phyloP scores from a whole-genome alignment of 2,888 invertebrate species.

The Phorcus lineatus region DNA sequence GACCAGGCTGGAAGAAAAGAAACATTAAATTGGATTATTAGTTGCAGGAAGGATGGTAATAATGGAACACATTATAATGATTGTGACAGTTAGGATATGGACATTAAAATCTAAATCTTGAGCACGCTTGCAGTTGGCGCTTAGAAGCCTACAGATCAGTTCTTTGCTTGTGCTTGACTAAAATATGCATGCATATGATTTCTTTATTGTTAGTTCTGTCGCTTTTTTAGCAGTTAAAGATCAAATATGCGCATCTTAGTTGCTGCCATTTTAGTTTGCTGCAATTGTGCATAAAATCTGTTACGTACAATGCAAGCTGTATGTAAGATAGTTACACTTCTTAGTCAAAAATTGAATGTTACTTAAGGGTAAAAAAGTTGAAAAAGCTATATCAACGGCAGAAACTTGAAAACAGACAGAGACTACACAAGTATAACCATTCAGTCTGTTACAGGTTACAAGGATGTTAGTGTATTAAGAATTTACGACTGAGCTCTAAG shows the following conservation, averaged over 20 bases:
- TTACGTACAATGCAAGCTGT: neutral
- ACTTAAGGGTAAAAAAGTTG: neutral
- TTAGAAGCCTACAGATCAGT: neutral
- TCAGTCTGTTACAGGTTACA: conserved; percentile 4
- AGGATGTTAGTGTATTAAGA: too few relatives aligned
- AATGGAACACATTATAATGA: conserved; percentile 11
- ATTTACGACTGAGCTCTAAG: neutral
- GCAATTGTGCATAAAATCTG: neutral
- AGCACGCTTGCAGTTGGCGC: conserved; percentile 28
- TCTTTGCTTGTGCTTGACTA: neutral
- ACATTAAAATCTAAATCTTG: neutral
- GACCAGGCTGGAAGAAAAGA: conserved; percentile 34
- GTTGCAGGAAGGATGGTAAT: conserved; percentile 24
- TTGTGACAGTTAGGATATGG: conserved; percentile 9
- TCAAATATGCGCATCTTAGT: neutral
- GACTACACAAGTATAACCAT: neutral
- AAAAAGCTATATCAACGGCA: neutral
- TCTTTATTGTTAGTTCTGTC: neutral
- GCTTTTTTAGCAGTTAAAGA: neutral
- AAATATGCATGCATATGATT: conserved; percentile 11
- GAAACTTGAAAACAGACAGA: conserved; percentile 9
- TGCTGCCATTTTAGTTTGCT: neutral
- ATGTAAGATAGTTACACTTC: neutral
- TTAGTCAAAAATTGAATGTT: neutral
- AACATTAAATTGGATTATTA: conserved; percentile 29